Conservation (phyloP, 2,797 vertebrate genomes). For the Anabacerthia variegaticeps region DNA sequence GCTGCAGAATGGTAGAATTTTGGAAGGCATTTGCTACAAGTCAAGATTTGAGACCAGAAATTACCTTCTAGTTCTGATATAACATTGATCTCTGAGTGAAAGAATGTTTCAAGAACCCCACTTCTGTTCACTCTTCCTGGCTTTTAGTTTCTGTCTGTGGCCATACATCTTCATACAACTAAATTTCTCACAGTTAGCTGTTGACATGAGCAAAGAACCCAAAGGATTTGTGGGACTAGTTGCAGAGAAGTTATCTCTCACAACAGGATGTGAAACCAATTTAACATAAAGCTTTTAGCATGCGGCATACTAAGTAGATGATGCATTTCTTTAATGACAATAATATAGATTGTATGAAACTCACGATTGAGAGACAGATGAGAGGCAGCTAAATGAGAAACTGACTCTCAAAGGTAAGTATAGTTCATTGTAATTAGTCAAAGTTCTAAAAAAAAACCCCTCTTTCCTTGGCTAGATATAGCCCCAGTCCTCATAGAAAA, state of each 20-base stretch:
- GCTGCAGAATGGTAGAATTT: not conserved
- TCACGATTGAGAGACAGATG: fast-evolving
- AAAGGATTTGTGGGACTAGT: not conserved
- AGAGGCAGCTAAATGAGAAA: not conserved
- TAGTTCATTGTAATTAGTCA: not conserved
- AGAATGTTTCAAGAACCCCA: not conserved
- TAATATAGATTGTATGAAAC: not conserved
- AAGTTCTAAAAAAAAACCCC: not conserved
- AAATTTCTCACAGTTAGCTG: not conserved
- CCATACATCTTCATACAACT: not conserved
- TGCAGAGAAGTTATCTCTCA: not conserved
- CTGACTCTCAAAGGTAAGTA: not conserved
- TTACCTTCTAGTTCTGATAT: not conserved
- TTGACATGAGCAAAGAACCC: not conserved
- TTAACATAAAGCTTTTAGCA: not conserved
- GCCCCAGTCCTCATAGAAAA: not conserved
- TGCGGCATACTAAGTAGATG: not conserved
- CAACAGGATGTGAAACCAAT: not conserved
- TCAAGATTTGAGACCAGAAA: not conserved
- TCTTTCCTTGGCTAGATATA: not conserved
- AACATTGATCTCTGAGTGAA: not conserved
- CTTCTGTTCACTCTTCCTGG: not conserved
- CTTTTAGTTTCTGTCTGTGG: not conserved
- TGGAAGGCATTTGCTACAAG: not conserved
- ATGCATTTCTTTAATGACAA: not conserved